Base-by-base conservation (phyloP, 2,113 vertebrate genomes). In the Syrmaticus mikado region DNA sequence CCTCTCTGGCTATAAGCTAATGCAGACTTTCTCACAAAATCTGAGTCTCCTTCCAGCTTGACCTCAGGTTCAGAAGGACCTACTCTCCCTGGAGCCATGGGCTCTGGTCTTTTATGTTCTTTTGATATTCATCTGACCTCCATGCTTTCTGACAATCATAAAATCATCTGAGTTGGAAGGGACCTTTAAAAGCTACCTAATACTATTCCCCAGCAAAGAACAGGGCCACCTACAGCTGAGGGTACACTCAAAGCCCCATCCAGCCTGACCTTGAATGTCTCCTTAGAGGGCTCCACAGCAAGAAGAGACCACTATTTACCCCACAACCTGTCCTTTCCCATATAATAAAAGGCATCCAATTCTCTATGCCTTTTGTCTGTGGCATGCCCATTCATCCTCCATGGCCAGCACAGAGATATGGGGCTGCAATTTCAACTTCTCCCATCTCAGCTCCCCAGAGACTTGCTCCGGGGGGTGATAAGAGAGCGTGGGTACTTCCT, bases 401-500 rank as follows among this genome's bases (percentile, higher is more conserved):
- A 28, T 24, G 52, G 25, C 2, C 82, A 60, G 48, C 70, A 27
- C 1, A 2, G 21, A 10, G 13, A 17, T n/a, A 45, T 21, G 28
- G 36, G 62, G 38, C 28, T 71, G 55, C 0, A 7, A 40, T n/a
- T 7, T 40, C 11, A 9, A 46, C 75, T 92, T 38, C 34, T 62
- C 46, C 34, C 57, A 38, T 10, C 50, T 45, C 2, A 0, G 38
- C 41, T 73, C 87, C 48, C 40, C 65, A 71, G 17, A 3, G 6
- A 36, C 50, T 13, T 43, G 38, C 27, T 68, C 43, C 30, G 0
- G 3, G 58, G 61, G 62, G 30, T 40, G 82, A 65, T 85, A 25
- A 57, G n/a, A 67, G 46, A 96, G 72, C 6, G 20, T 94, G 82
- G 80, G 90, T 73, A 25, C 34, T 17, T 87, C 52, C 85, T 78